Base-by-base conservation (phyloP, 1,140 invertebrate genomes). In the Eriosoma lanigerum region DNA sequence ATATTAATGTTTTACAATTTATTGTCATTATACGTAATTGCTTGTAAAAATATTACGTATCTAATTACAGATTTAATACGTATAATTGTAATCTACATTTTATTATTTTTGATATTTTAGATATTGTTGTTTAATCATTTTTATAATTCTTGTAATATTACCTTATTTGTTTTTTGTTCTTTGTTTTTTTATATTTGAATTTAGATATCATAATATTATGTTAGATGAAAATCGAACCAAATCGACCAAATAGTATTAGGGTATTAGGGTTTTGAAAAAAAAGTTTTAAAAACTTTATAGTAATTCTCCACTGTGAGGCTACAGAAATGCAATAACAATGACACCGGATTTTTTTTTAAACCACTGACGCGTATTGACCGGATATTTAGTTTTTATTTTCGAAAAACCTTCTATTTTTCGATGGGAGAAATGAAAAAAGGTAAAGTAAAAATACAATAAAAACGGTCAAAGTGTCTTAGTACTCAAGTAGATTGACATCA, bases 371-470 rank as follows among this genome's bases (percentile, higher is more conserved):
- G 24, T 50, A 72, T 72, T 72, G 68, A 52, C 68, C 68, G 68
- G 68, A 72, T 72, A 72, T 72, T 72, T 72, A 72, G 46, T 24
- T 72, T 72, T 72, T 72, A 72, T 72, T 72, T 72, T 72, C 46
- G 52, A 24, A 10, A 17, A 19, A 19, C 17, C 21, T 68, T 29
- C 68, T 72, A 44, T 52, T 50, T 72, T 29, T 29, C 48, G 68
- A 50, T 72, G n/a, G 46, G 24, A 52, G 26, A 72, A 72, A 72
- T 50, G 26, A 72, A 52, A 52, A 21, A 72, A 72, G 24, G 46
- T 50, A 29, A 29, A 72, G 3, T 17, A 72, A 72, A 70, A 72
- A 52, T 72, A 52, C 68, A 72, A 72, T 72, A 52, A 52, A 38
- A 72, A 72, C 24, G 68, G 68, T 29, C 46, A 72, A 52, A 9